Evolutionary conservation across 2,888 invertebrate genomes (phyloP).

Genomic region (Nomada ferruginata): DNA sequence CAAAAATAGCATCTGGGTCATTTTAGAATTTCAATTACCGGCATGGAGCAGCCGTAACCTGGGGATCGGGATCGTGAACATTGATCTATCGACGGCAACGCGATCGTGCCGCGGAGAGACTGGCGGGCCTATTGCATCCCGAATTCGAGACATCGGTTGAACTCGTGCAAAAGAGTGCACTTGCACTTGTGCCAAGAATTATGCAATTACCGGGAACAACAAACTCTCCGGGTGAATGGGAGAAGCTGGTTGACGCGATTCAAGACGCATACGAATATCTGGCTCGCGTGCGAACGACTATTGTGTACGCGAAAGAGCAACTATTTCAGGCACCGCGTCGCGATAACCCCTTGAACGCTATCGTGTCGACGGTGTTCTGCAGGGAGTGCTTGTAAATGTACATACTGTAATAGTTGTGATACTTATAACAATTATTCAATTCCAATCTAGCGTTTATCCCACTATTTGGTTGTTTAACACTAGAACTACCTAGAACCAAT

Average conservation of each 20-base stretch:
- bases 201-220: constrained; percentile 38
- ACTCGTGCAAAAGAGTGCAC: not conserved
- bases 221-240: constrained; percentile 25
- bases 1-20: constrained; percentile 32
- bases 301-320: constrained; percentile 28
- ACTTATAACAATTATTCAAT: too few relatives aligned
- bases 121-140: not conserved
- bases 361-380: not conserved
- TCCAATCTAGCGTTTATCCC: too few relatives aligned
- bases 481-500: too few relatives aligned
- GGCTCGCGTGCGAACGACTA: not conserved
- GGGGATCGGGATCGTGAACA: not conserved
- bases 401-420: too few relatives aligned
- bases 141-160: not conserved
- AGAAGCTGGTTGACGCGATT: constrained; percentile 6
- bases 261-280: not conserved
- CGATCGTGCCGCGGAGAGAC: not conserved
- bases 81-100: not conserved
- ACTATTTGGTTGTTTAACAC: too few relatives aligned
- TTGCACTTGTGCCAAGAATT: constrained; percentile 20
- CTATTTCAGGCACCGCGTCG: constrained; percentile 32
- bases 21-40: constrained; percentile 20
- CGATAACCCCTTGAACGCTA: constrained; percentile 42
- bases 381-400: not conserved
- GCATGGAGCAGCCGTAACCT: not conserved